These are phyloP conservation scores for Bombus soroeensis DNA, from an alignment of 1,140 invertebrate species.

Conservation along the genomic window DNA sequence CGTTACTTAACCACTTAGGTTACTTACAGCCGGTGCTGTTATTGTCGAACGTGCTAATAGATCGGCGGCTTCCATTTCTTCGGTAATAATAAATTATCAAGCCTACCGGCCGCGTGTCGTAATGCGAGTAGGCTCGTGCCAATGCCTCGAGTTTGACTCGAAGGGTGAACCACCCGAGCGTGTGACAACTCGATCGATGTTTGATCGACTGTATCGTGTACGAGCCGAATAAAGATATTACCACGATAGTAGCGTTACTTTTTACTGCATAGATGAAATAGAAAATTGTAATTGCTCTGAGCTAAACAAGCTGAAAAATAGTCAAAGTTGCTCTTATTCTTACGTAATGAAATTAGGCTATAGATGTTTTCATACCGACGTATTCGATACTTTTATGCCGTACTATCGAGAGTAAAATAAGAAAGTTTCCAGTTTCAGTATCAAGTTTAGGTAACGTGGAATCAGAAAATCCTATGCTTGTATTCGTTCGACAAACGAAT, in stretches of 20 bases:
- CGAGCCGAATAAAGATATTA: background rate
- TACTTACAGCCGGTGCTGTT: slow-evolving; percentile 70
- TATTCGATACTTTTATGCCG: no score
- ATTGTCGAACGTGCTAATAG: slow-evolving; percentile 77
- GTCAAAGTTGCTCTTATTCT: no score
- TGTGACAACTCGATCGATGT: slow-evolving; percentile 25
- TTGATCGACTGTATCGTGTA: background rate
- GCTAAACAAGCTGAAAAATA: no score
- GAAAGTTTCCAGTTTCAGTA: background rate
- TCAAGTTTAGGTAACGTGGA: no score
- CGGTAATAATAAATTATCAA: slow-evolving; percentile 75
- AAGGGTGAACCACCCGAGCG: background rate
- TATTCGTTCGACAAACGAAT: background rate
- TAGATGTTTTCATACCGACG: no score
- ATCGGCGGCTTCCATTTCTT: slow-evolving; percentile 74
- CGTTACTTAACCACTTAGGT: slow-evolving; percentile 75
- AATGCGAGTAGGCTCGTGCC: slow-evolving; percentile 44
- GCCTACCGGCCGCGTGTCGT: slow-evolving; percentile 53
- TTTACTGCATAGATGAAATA: no score
- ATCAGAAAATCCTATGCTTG: no score
- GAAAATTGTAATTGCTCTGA: background rate
- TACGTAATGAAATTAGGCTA: no score
- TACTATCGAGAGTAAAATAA: background rate
- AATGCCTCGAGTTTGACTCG: background rate
- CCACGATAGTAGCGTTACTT: background rate